Base-by-base conservation (phyloP, 2,797 vertebrate species). In the Trematomus bernacchii region DNA sequence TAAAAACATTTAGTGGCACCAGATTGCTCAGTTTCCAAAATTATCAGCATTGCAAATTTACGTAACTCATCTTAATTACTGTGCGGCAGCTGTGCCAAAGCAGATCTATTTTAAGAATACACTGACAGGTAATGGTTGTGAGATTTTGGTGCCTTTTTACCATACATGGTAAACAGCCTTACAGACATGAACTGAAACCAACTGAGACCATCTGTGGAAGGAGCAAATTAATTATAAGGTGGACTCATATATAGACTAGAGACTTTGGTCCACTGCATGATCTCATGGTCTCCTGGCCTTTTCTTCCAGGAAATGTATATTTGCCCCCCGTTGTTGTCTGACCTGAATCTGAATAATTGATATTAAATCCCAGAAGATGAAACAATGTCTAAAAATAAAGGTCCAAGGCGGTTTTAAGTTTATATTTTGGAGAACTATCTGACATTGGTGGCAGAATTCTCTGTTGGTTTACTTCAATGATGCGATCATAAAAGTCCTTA, bases 261-360 rank as follows among this genome's bases (percentile, higher is more conserved):
- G 40, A 61, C 54, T 54, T 48, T 8, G 27, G 21, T 69, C 55
- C 1, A 62, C 27, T 62, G n/a, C 58, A 54, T 79, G 43, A 58
- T 53, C 60, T 80, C 63, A 50, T 53, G 15, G 6, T 66, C 54
- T 57, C 43, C 23, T 23, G 46, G 23, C 46, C 69, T 42, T 60
- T 72, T 79, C 53, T 66, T 87, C 23, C n/a, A 73, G 62, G 21
- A 79, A 84, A 76, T 79, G 33, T 58, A 0, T 0, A 66, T 77
- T 40, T 70, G 46, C 79, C 43, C 67, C 47, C 52, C 33, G 19
- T 59, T 23, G 48, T 65, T 79, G 21, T 74, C 18, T 27, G 33
- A 60, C 62, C 19, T 84, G 78, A 85, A 90, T 85, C 23, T 85
- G 78, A 86, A 90, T 84, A 74, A 85, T 86, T 79, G 58, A 85